A percentile compares a stretch with the other conserved stretches of the same genome.
Conservation (phyloP, 2,888 invertebrate species). For the Eupsilia transversa region DNA sequence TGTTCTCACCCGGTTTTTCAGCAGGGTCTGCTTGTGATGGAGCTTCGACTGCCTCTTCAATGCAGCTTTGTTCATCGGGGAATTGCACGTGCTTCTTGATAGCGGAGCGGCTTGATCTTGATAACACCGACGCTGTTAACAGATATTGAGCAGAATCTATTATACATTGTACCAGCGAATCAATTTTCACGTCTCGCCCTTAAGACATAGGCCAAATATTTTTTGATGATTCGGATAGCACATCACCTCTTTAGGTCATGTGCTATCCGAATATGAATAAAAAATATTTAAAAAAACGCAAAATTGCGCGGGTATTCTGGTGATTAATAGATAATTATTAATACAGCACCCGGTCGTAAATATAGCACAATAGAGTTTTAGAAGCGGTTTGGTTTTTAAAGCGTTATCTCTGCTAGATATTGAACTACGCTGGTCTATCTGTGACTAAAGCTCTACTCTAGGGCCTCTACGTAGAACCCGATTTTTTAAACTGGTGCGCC, state of each 20-base stretch:
- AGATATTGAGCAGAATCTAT: conserved; percentile 11
- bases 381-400: not conserved
- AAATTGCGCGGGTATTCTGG: too few species aligned
- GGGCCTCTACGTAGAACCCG: too few species aligned
- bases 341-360: not conserved
- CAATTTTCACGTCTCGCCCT: too few species aligned
- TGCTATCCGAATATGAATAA: too few species aligned
- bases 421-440: not conserved
- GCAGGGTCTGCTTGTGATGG: conserved; percentile 65
- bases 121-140: conserved; percentile 83
- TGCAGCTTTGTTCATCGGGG: conserved; percentile 90
- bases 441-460: not conserved
- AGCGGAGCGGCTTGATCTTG: conserved; percentile 85
- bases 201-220: too few species aligned
- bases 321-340: conserved; percentile 1
- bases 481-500: too few species aligned
- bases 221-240: too few species aligned
- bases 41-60: conserved; percentile 80
- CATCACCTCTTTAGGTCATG: too few species aligned
- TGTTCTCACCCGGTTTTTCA: conserved; percentile 79
- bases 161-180: too few species aligned
- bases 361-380: not conserved
- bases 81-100: conserved; percentile 93
- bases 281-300: too few species aligned
- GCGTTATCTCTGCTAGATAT: not conserved